Conservation (phyloP, 1,140 invertebrate genomes). For the Trichonephila inaurata region DNA sequence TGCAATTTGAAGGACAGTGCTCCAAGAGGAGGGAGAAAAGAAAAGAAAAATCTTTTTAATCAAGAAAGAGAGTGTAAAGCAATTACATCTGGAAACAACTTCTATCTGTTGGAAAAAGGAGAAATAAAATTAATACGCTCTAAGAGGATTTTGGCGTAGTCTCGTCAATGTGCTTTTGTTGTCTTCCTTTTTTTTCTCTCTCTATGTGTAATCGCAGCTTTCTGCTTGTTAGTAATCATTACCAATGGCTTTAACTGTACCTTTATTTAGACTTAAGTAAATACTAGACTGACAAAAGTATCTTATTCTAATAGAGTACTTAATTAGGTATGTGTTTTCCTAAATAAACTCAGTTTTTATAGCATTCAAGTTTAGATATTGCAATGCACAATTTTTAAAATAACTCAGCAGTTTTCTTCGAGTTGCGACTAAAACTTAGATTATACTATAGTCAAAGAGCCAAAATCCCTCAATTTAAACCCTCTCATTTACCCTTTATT, state of each 20-base stretch:
- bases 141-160: conserved; percentile 6
- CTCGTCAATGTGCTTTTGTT: neutral
- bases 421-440: no score
- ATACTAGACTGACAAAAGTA: no score
- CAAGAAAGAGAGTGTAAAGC: neutral
- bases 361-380: no score
- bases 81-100: neutral
- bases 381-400: no score
- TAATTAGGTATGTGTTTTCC: no score
- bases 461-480: no score
- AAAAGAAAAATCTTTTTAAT: neutral
- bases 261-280: neutral
- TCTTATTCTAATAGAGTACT: no score
- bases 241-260: neutral
- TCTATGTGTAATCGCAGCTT: neutral
- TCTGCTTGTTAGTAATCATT: neutral
- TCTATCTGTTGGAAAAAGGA: neutral
- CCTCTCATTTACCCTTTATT: no score
- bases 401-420: no score
- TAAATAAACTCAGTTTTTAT: no score
- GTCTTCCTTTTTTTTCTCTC: neutral
- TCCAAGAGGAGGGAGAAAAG: neutral
- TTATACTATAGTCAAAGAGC: no score
- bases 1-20: neutral
- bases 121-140: neutral